Conservation (phyloP, 1,140 invertebrate species). For the Trichonephila clavipes region DNA sequence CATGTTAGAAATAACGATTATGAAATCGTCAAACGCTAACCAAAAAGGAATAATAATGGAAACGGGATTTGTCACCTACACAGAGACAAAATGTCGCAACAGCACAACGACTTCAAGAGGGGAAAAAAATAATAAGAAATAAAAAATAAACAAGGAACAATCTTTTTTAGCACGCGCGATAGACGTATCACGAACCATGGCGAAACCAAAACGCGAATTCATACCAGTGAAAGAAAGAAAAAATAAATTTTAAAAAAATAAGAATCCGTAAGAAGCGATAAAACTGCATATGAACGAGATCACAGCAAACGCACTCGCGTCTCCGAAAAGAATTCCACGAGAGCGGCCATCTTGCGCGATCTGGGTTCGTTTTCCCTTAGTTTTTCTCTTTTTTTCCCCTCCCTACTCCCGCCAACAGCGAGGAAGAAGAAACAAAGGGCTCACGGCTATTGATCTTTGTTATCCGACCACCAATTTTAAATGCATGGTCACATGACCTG, state of each 20-base stretch:
- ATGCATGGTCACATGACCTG: constrained; percentile 73
- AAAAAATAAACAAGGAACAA: neutral
- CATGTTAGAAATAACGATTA: neutral
- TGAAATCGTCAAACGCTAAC: neutral
- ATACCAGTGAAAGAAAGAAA: neutral
- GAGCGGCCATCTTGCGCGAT: constrained; percentile 69
- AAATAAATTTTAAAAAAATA: neutral
- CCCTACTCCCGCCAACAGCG: constrained; percentile 14
- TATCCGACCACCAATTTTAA: constrained; percentile 70
- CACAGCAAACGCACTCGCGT: neutral
- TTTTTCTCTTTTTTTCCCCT: constrained; percentile 40
- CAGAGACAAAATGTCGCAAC: constrained; percentile 42
- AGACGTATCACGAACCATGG: constrained; percentile 2
- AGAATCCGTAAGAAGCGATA: neutral
- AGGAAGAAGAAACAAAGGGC: constrained; percentile 71
- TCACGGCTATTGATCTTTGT: constrained; percentile 70
- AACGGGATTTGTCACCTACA: constrained; percentile 38
- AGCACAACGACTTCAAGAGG: neutral
- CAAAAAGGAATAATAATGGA: neutral
- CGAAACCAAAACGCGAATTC: constrained; percentile 10
- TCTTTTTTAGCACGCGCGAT: neutral
- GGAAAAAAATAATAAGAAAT: neutral
- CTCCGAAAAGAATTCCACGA: constrained; percentile 47
- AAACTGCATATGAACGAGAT: constrained; percentile 14
- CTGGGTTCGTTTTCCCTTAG: constrained; percentile 62